Evolutionary conservation across 2,888 invertebrate species (phyloP).

Genomic region (Caradrina clavipalpis): DNA sequence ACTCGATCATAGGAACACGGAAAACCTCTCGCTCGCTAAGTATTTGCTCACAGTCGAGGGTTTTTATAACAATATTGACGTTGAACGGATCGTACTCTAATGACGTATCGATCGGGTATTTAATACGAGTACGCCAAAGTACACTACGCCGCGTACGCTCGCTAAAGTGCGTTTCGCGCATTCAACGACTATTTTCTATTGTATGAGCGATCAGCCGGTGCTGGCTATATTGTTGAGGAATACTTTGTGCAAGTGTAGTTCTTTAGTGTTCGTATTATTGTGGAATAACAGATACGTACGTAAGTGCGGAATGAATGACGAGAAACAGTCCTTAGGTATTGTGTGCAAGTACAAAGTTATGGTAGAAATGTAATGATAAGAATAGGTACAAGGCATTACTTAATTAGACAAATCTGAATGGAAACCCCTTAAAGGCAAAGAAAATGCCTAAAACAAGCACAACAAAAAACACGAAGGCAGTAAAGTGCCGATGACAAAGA

Average conservation of each 20-base stretch:
- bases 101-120: constrained; percentile 59
- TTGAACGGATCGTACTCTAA: constrained; percentile 48
- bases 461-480: constrained; percentile 6
- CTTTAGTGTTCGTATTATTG: constrained; percentile 2
- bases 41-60: constrained; percentile 49
- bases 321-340: background rate
- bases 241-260: constrained; percentile 1
- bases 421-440: background rate
- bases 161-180: constrained; percentile 41
- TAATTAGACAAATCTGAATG: background rate
- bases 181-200: constrained; percentile 34
- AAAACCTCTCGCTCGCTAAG: constrained; percentile 35
- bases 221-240: background rate
- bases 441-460: constrained; percentile 18
- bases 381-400: too few species aligned
- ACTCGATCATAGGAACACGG: constrained; percentile 33
- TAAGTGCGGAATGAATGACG: background rate
- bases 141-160: constrained; percentile 34
- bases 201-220: constrained; percentile 12
- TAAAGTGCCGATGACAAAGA: constrained; percentile 39
- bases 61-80: constrained; percentile 54
- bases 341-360: too few species aligned
- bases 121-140: constrained; percentile 47
- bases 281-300: background rate
- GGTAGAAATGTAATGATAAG: too few species aligned